These are phyloP conservation scores for Neodiprion lecontei DNA, from an alignment of 1,140 invertebrate genomes.

Conservation along the genomic window DNA sequence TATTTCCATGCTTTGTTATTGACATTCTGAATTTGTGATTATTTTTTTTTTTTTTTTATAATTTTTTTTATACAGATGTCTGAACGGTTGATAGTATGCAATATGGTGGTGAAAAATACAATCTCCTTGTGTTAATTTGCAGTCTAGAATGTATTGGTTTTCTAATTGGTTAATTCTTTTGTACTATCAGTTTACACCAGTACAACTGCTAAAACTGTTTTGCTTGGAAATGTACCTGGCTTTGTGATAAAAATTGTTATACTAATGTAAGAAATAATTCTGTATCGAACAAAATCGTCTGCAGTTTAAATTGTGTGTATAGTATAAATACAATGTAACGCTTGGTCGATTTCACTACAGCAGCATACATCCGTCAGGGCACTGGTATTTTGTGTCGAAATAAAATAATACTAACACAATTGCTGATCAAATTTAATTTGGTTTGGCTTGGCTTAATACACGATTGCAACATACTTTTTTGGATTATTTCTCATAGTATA, in stretches of 20 bases:
- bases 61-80: not conserved
- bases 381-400: too few species aligned
- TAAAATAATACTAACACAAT: too few species aligned
- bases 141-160: too few species aligned
- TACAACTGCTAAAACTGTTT: not conserved
- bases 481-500: too few species aligned
- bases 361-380: too few species aligned
- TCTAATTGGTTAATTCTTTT: not conserved
- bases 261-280: not conserved
- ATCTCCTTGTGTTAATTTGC: not conserved
- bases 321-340: too few species aligned
- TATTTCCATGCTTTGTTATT: not conserved
- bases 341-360: too few species aligned
- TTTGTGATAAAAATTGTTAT: not conserved
- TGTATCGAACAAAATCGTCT: not conserved
- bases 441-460: too few species aligned
- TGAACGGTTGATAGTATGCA: constrained; percentile 1
- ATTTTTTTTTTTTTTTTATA: not conserved
- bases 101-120: not conserved
- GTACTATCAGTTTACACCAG: not conserved
- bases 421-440: too few species aligned
- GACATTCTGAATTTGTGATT: not conserved
- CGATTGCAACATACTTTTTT: too few species aligned
- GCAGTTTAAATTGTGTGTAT: not conserved
- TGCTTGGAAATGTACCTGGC: not conserved